Evolutionary conservation across 35 echinoderm and acorn worm species (phyloP).

Genomic region (Anneissia japonica): DNA sequence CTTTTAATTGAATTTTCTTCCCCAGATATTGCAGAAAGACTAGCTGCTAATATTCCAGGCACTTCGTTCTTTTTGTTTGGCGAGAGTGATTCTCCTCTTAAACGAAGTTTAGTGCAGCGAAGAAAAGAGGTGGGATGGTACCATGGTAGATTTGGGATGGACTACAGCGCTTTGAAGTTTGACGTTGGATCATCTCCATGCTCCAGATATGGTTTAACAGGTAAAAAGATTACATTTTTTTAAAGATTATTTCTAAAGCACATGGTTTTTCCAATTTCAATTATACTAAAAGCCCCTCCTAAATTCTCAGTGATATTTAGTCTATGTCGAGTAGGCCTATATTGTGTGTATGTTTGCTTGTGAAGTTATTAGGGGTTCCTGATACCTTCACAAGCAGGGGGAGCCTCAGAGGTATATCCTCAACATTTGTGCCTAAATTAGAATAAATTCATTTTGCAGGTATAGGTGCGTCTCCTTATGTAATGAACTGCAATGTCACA

Average conservation of each 20-base stretch:
- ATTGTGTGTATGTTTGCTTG: too few relatives aligned
- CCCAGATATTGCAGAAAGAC: slow-evolving; percentile 54
- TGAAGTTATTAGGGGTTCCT: too few relatives aligned
- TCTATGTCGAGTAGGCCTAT: too few relatives aligned
- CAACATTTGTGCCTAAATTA: too few relatives aligned
- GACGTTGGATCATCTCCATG: slow-evolving; percentile 54
- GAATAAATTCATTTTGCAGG: slow-evolving; percentile 35
- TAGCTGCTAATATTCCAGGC: slow-evolving; percentile 48
- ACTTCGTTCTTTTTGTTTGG: slow-evolving; percentile 95
- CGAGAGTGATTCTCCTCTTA: slow-evolving; percentile 28
- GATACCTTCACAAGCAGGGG: too few relatives aligned
- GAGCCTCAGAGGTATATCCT: too few relatives aligned
- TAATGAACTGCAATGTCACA: slow-evolving; percentile 91
- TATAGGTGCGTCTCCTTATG: slow-evolving; percentile 72
- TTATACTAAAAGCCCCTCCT: too few relatives aligned
- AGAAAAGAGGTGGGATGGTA: slow-evolving; percentile 86
- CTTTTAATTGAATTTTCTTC: too few relatives aligned
- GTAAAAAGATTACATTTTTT: slow-evolving; percentile 28
- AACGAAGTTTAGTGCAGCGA: slow-evolving; percentile 54
- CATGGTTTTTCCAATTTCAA: too few relatives aligned
- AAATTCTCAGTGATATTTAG: too few relatives aligned
- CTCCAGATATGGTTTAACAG: slow-evolving; percentile 75
- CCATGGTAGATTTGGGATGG: slow-evolving; percentile 23
- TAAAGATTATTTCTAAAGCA: too few relatives aligned
- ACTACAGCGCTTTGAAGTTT: slow-evolving; percentile 23